These are phyloP conservation scores for Malacoraja senta DNA, from an alignment of 2,797 vertebrate species.

Conservation along the genomic window DNA sequence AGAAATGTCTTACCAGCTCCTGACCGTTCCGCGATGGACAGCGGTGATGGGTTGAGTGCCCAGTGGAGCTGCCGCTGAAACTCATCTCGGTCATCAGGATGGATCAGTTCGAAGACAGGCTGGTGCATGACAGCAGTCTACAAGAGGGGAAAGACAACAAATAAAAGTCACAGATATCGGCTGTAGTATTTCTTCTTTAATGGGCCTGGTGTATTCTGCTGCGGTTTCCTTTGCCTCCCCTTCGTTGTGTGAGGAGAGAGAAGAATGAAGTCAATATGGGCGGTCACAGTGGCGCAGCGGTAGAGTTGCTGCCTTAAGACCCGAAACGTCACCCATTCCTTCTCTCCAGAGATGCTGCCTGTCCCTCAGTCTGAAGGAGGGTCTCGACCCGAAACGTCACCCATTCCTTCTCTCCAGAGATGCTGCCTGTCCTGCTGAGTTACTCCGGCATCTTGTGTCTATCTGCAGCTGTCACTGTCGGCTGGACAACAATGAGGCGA, in stretches of 20 bases:
- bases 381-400: too few relatives aligned
- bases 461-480: too few relatives aligned
- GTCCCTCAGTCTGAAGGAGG: too few relatives aligned
- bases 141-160: background rate
- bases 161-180: background rate
- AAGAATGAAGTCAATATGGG: too few relatives aligned
- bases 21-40: background rate
- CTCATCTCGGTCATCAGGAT: conserved; percentile 19
- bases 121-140: conserved; percentile 35
- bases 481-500: background rate
- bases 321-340: too few relatives aligned
- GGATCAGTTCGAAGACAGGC: conserved; percentile 35
- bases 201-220: too few relatives aligned
- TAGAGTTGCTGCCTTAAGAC: too few relatives aligned
- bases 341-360: too few relatives aligned
- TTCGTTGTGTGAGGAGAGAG: background rate
- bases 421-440: too few relatives aligned
- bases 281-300: too few relatives aligned
- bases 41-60: background rate
- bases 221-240: background rate
- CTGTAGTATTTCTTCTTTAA: background rate
- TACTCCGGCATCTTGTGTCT: too few relatives aligned
- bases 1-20: background rate
- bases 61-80: conserved; percentile 30
- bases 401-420: too few relatives aligned